These are phyloP conservation scores for Dermatophagoides farinae DNA, from an alignment of 1,140 invertebrate genomes.

Conservation along the genomic window DNA sequence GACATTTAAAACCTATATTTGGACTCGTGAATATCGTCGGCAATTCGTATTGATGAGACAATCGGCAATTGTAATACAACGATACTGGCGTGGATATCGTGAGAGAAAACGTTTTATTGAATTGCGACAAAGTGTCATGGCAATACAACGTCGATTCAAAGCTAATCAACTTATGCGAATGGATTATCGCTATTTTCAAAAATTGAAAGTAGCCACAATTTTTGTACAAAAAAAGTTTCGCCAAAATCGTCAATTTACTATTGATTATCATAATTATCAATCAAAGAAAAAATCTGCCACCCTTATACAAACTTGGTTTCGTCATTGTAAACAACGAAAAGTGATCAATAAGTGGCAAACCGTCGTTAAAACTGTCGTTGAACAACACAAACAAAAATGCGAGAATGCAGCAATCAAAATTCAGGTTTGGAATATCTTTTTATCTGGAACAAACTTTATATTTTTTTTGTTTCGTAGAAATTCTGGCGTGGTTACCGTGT, in stretches of 20 bases:
- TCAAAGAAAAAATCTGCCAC: conserved; percentile 9
- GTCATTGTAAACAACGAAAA: conserved; percentile 10
- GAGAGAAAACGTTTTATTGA: neutral
- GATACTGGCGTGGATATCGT: neutral
- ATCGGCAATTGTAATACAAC: conserved; percentile 19
- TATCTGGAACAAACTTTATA: too few species aligned
- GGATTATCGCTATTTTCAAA: neutral
- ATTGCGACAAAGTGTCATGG: conserved; percentile 8
- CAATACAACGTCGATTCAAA: conserved; percentile 19
- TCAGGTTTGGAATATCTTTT: conserved; percentile 12
- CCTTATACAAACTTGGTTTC: conserved; percentile 16
- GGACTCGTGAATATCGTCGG: neutral
- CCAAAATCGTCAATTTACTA: neutral
- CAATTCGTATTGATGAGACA: conserved; percentile 1
- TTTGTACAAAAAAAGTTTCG: conserved; percentile 12
- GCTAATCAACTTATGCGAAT: conserved; percentile 1
- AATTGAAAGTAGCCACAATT: neutral
- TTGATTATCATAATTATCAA: conserved; percentile 1
- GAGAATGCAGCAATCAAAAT: conserved; percentile 17
- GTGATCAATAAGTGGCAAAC: conserved; percentile 4
- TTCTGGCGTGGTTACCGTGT: conserved; percentile 12
- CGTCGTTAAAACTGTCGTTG: too few species aligned
- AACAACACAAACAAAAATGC: too few species aligned
- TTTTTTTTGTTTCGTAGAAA: neutral
- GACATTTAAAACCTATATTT: neutral